Evolutionary conservation across 2,888 invertebrate species (phyloP).

Genomic region (Hymenopus coronatus): DNA sequence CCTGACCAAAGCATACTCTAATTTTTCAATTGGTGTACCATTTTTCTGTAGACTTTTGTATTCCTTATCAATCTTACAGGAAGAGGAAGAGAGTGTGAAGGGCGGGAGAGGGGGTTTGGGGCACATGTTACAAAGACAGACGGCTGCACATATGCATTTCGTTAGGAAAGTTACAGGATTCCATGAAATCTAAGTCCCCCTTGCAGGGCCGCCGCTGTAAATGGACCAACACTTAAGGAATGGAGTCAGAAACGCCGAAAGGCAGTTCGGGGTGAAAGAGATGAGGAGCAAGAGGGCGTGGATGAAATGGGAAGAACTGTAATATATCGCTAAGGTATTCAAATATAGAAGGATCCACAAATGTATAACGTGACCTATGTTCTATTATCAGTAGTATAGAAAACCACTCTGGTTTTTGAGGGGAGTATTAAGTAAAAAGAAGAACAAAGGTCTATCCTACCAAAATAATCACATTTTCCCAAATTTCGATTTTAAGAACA

Average conservation of each 20-base stretch:
- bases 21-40: background rate
- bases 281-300: background rate
- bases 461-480: no score
- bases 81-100: background rate
- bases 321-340: background rate
- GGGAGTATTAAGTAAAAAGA: no score
- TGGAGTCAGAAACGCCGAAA: background rate
- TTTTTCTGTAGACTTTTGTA: background rate
- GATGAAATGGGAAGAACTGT: background rate
- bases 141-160: background rate
- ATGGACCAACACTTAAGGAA: background rate
- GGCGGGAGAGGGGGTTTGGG: no score
- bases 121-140: background rate
- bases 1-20: no score
- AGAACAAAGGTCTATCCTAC: no score
- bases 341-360: no score
- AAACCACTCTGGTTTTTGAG: no score
- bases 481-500: no score
- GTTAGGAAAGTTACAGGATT: constrained; percentile 1
- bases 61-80: background rate
- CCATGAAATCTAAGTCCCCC: background rate
- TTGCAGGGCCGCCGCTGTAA: background rate
- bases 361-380: no score
- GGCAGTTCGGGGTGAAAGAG: background rate
- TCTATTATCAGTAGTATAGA: no score